Percentiles rank a stretch among this genome's conserved stretches.
Evolutionary conservation across 2,888 invertebrate species (phyloP).

Genomic region (Drosophila picticornis): DNA sequence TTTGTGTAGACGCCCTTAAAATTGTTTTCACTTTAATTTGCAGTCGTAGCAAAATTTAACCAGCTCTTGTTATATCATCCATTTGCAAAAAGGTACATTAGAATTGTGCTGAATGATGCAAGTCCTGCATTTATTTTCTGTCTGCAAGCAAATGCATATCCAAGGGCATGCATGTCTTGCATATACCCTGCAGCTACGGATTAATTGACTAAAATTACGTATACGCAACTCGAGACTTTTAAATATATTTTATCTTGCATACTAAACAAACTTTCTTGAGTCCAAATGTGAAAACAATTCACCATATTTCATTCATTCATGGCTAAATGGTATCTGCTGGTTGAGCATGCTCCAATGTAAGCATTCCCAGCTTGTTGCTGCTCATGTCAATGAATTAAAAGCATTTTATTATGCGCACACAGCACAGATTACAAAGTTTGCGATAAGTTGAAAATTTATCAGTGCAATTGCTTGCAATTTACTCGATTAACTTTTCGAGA

Average conservation of each 20-base stretch:
- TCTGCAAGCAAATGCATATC: background rate
- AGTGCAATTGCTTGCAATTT: conserved; percentile 37
- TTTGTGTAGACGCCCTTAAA: conserved; percentile 55
- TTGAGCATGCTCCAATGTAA: background rate
- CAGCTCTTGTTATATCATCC: conserved; percentile 52
- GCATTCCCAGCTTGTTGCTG: background rate
- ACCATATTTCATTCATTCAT: background rate
- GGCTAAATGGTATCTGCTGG: conserved; percentile 3
- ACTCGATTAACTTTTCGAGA: conserved; percentile 36
- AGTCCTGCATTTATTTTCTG: background rate
- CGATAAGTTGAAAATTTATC: conserved; percentile 44
- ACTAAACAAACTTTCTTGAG: background rate
- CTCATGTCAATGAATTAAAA: conserved; percentile 26
- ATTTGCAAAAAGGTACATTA: conserved; percentile 8
- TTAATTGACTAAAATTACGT: background rate
- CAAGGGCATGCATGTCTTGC: background rate
- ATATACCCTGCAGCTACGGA: background rate
- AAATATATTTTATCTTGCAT: background rate
- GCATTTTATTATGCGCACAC: conserved; percentile 39
- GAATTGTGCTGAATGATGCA: conserved; percentile 23
- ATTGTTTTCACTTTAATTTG: conserved; percentile 79
- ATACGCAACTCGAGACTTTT: background rate
- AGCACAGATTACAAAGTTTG: conserved; percentile 44
- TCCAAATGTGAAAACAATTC: background rate
- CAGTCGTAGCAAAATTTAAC: conserved; percentile 75